Percentiles rank a stretch among this genome's conserved stretches.
These are phyloP conservation scores for Globodera ellingtonae DNA, from an alignment of 1,140 invertebrate species.

Conservation along the genomic window DNA sequence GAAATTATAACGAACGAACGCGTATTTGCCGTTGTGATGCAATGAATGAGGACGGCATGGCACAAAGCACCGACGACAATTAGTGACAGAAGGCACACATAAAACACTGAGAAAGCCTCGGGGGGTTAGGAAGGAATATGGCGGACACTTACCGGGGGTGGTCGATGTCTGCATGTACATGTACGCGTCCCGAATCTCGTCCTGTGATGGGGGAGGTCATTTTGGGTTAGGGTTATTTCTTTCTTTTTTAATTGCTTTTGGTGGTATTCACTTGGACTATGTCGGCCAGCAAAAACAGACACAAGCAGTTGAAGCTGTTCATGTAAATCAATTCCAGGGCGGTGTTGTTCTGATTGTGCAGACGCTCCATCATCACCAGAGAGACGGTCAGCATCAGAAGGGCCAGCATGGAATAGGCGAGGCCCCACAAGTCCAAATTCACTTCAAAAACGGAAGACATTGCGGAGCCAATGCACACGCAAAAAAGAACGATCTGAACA, in stretches of 20 bases:
- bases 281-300: conserved; percentile 51
- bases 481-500: conserved; percentile 14
- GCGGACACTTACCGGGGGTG: not conserved
- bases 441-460: conserved; percentile 67
- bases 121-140: not conserved
- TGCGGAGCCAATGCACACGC: conserved; percentile 43
- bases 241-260: not conserved
- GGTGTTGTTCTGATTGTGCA: conserved; percentile 43
- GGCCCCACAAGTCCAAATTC: conserved; percentile 67
- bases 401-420: conserved; percentile 67
- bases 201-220: conserved; percentile 3
- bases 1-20: conserved; percentile 49
- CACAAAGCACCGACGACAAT: conserved; percentile 65
- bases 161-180: conserved; percentile 38
- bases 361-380: conserved; percentile 67
- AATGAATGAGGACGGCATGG: conserved; percentile 40
- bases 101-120: conserved; percentile 54
- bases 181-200: conserved; percentile 51
- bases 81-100: conserved; percentile 64
- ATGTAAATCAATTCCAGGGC: conserved; percentile 45
- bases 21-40: conserved; percentile 34
- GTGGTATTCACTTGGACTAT: conserved; percentile 60
- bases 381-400: conserved; percentile 69
- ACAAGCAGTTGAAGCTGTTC: conserved; percentile 53
- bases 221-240: not conserved